These are phyloP conservation scores for Petrolisthes manimaculis DNA, from an alignment of 2,888 invertebrate genomes.

Conservation along the genomic window DNA sequence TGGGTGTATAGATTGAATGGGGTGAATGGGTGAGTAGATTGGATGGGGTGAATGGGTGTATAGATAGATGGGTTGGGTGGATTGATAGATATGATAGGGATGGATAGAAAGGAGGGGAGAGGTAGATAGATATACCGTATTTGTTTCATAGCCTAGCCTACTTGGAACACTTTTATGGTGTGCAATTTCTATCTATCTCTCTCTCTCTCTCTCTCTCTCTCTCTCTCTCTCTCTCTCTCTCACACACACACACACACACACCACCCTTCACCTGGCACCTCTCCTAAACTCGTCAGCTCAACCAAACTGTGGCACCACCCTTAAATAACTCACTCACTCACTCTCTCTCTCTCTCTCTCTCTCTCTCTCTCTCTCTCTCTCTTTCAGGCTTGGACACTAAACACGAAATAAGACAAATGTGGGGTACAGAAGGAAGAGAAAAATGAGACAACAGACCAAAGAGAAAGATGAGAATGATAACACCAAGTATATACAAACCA, in stretches of 20 bases:
- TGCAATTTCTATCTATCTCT: not conserved
- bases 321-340: not conserved
- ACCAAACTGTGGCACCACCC: not conserved
- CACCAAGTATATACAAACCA: not conserved
- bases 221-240: not conserved
- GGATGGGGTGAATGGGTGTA: too few relatives aligned
- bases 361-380: slow-evolving; percentile 25
- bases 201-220: not conserved
- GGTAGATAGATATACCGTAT: too few relatives aligned
- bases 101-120: too few relatives aligned
- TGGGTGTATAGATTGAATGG: too few relatives aligned
- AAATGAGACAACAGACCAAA: not conserved
- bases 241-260: slow-evolving; percentile 5
- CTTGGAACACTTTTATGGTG: too few relatives aligned
- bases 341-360: slow-evolving; percentile 20
- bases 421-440: not conserved
- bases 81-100: too few relatives aligned
- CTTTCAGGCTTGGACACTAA: not conserved
- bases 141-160: too few relatives aligned
- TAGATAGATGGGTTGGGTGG: too few relatives aligned
- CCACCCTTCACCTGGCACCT: not conserved
- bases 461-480: not conserved
- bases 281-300: not conserved
- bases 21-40: too few relatives aligned
- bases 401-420: not conserved